Evolutionary conservation across 2,113 vertebrate genomes (phyloP).

Genomic region (Hiodon tergisus): DNA sequence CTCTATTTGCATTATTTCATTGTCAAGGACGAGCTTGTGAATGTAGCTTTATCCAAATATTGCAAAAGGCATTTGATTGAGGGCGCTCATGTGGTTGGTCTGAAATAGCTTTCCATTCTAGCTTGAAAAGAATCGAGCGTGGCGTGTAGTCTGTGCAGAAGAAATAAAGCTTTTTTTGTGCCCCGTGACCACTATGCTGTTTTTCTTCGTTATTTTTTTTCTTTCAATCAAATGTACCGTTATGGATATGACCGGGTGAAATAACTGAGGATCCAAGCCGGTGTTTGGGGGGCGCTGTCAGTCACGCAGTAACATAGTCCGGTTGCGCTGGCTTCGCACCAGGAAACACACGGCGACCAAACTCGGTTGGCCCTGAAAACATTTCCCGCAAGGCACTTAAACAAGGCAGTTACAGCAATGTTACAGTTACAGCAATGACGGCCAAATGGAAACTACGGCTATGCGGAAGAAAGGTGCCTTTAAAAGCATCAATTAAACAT

Average conservation of each 20-base stretch:
- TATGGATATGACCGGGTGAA: background rate
- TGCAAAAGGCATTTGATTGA: conserved; percentile 5
- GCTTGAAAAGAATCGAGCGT: background rate
- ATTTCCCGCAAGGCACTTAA: background rate
- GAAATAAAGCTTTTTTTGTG: conserved; percentile 16
- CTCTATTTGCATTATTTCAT: background rate
- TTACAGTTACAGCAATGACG: background rate
- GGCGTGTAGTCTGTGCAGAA: background rate
- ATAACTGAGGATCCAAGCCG: background rate
- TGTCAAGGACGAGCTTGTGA: conserved; percentile 2
- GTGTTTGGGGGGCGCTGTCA: no score
- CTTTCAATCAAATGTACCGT: background rate
- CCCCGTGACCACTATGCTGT: background rate
- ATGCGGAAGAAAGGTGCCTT: background rate
- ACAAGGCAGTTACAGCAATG: background rate
- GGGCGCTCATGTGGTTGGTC: background rate
- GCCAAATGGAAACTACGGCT: background rate
- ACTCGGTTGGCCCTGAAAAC: background rate
- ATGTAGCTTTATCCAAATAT: conserved; percentile 18
- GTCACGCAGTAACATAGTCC: background rate
- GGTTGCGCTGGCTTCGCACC: background rate
- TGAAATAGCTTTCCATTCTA: conserved; percentile 9
- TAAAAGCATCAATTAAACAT: no score
- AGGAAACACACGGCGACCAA: background rate
- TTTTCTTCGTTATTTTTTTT: conserved; percentile 4